Conservation (phyloP, 2,113 vertebrate species). For the Tyrannus savana region DNA sequence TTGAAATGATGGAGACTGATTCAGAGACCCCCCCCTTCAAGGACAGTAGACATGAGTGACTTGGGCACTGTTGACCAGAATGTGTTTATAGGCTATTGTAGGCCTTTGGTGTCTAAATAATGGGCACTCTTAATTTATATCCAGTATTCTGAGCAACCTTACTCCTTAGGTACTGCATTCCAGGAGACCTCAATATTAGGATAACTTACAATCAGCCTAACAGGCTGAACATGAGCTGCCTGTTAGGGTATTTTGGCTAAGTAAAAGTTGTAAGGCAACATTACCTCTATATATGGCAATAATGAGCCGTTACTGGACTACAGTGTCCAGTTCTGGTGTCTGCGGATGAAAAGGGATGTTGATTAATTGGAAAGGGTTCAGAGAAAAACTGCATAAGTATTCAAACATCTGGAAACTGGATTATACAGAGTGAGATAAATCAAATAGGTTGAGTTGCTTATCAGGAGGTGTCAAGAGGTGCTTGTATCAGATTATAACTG, state of each 20-base stretch:
- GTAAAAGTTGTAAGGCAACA: neutral
- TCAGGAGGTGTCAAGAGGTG: neutral
- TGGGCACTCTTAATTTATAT: neutral
- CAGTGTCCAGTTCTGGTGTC: neutral
- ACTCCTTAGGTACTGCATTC: neutral
- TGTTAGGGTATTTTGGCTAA: neutral
- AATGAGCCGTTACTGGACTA: neutral
- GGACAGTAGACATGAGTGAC: accelerated
- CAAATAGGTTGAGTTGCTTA: neutral
- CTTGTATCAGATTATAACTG: neutral
- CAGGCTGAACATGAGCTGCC: neutral
- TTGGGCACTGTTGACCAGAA: neutral
- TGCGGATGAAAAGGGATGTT: neutral
- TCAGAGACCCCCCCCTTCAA: neutral
- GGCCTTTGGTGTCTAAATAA: neutral
- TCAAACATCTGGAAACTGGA: neutral
- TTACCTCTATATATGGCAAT: constrained; percentile 15
- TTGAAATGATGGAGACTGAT: neutral
- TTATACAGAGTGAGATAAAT: neutral
- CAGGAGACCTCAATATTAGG: neutral
- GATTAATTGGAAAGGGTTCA: neutral
- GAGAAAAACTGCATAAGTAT: neutral
- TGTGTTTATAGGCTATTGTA: neutral
- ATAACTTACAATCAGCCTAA: neutral
- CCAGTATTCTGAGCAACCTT: neutral